Evolutionary conservation across 2,797 vertebrate genomes (phyloP).

Genomic region (Karalla daura): DNA sequence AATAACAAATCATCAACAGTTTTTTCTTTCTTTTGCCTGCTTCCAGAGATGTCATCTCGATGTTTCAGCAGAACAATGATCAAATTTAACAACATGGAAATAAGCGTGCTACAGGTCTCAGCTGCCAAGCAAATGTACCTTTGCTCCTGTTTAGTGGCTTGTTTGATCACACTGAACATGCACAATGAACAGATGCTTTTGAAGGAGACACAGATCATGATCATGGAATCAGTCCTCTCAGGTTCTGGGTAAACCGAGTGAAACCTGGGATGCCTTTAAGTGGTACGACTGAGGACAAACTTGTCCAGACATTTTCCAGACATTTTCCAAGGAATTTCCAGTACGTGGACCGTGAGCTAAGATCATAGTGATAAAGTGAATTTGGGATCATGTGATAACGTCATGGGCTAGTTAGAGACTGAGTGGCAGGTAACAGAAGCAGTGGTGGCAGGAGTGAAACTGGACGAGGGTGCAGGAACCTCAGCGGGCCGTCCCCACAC

Average conservation of each 20-base stretch:
- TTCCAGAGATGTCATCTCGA: background rate
- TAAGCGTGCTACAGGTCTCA: background rate
- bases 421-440: background rate
- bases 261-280: background rate
- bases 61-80: background rate
- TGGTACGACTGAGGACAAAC: too few species aligned
- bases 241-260: background rate
- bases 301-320: background rate
- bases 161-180: background rate
- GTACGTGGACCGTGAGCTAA: background rate
- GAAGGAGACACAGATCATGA: background rate
- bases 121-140: background rate
- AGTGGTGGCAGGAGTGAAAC: too few species aligned
- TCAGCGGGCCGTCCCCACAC: too few species aligned
- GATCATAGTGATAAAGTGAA: background rate
- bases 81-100: background rate
- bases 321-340: slow-evolving; percentile 8
- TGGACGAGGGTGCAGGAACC: too few species aligned
- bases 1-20: background rate
- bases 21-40: background rate
- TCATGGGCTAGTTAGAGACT: slow-evolving; percentile 10
- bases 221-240: background rate
- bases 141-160: background rate
- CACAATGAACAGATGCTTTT: slow-evolving; percentile 8
- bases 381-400: slow-evolving; percentile 1